Base-by-base conservation (phyloP, 2,888 invertebrate species). In the Cremastobaeus sp. region DNA sequence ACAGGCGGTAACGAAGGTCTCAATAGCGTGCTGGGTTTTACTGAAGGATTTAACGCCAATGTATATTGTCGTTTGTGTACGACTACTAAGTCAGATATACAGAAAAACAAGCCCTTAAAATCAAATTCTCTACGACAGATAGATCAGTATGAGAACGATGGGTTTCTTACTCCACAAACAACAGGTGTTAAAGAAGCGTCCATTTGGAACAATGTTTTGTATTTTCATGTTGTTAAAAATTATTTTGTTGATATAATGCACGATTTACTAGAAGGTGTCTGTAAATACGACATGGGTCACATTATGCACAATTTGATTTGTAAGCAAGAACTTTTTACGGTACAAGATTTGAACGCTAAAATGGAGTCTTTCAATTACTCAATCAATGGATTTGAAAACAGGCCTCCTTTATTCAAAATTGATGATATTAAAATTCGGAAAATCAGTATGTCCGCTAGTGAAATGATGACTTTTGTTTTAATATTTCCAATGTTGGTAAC, bases 131-230 rank as follows among this genome's bases (percentile, higher is more conserved):
- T 32, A 21, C 11, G 32, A 28, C 15, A 20, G 1, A 2, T 12
- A 37, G 32, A 52, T 34, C 11, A 47, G 2, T 66, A 66, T 54
- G 35, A 71, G 4, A 35, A 37, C 8, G 54, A 54, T 57, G 37
- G 47, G 12, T 20, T 59, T 8, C 6, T n/a, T 1, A 47, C 45
- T 32, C 14, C 18, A 15, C 11, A 57, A 18, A 21, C n/a, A 3
- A 34, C 52, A 9, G 68, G 73, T 28, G 17, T 73, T 8, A 57
- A 64, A 57, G 52, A 57, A 43, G 32, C 4, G n/a, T 73, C 47
- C 5, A 14, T 47, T 28, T 62, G 37, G 21, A 54, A 59, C 18
- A 30, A 37, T 4, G n/a, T 73, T 41, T 4, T 11, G 1, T 4
- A 25, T 25, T 74, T 69, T 47, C 65, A 65, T 14, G 43, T 55